These are phyloP conservation scores for Gavialis gangeticus DNA, from an alignment of 2,113 vertebrate species.

Conservation along the genomic window DNA sequence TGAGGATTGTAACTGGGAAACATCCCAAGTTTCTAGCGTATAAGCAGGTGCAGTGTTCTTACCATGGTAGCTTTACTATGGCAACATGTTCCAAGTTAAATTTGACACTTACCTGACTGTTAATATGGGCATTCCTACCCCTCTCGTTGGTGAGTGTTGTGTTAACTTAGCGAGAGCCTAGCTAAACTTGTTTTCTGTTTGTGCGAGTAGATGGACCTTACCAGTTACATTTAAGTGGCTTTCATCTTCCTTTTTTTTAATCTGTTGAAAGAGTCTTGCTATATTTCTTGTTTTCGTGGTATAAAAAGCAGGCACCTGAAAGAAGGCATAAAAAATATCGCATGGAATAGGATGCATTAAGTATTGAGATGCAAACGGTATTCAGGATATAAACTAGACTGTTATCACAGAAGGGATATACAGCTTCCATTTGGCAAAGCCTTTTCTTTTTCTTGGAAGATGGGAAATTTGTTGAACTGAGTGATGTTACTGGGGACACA, in stretches of 20 bases:
- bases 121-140: background rate
- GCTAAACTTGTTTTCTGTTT: background rate
- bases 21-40: slow-evolving; percentile 26
- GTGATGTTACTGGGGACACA: background rate
- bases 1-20: background rate
- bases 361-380: background rate
- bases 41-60: slow-evolving; percentile 11
- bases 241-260: background rate
- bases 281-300: background rate
- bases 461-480: background rate
- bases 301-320: background rate
- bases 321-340: background rate
- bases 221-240: background rate
- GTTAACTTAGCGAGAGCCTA: background rate
- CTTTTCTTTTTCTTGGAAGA: background rate
- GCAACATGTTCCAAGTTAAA: slow-evolving; percentile 57
- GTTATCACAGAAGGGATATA: background rate
- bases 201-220: background rate
- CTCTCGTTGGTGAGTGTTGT: slow-evolving; percentile 38
- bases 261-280: background rate
- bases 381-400: background rate
- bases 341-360: background rate
- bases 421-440: background rate
- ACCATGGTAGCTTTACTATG: slow-evolving; percentile 30
- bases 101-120: slow-evolving; percentile 36